phyloP scores from a whole-genome alignment of 2,888 invertebrate species.

The Zygogramma bicolorata region DNA sequence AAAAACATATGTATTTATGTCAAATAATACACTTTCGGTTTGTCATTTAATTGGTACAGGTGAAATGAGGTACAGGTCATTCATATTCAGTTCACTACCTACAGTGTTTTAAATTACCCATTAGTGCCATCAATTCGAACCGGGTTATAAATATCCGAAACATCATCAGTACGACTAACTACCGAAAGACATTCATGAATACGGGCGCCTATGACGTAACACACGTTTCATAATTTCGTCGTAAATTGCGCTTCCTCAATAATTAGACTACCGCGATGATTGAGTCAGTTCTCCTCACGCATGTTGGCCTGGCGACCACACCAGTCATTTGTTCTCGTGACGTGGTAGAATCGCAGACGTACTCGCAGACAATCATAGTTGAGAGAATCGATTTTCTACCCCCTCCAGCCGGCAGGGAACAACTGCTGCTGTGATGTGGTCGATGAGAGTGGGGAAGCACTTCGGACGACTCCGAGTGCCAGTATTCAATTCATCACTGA shows the following conservation, averaged over 20 bases:
- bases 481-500: not conserved
- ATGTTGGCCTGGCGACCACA: constrained; percentile 39
- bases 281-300: constrained; percentile 46
- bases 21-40: no score
- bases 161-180: not conserved
- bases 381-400: constrained; percentile 67
- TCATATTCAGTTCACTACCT: no score
- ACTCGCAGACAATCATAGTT: constrained; percentile 53
- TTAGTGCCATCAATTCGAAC: not conserved
- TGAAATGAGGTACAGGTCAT: no score
- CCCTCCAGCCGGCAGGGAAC: constrained; percentile 58
- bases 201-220: constrained; percentile 50
- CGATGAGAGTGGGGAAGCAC: constrained; percentile 28
- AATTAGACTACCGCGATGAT: constrained; percentile 65
- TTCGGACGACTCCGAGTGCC: not conserved
- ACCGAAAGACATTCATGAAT: not conserved
- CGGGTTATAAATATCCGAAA: not conserved
- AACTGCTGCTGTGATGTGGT: not conserved
- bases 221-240: constrained; percentile 50
- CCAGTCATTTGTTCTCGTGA: constrained; percentile 52
- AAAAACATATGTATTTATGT: no score
- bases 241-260: constrained; percentile 61
- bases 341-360: constrained; percentile 64
- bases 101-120: no score
- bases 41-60: no score